Evolutionary conservation across 2,888 invertebrate genomes (phyloP), one percentile per base, ranked within the genome.

Genomic region (Gastrophysa polygoni): DNA sequence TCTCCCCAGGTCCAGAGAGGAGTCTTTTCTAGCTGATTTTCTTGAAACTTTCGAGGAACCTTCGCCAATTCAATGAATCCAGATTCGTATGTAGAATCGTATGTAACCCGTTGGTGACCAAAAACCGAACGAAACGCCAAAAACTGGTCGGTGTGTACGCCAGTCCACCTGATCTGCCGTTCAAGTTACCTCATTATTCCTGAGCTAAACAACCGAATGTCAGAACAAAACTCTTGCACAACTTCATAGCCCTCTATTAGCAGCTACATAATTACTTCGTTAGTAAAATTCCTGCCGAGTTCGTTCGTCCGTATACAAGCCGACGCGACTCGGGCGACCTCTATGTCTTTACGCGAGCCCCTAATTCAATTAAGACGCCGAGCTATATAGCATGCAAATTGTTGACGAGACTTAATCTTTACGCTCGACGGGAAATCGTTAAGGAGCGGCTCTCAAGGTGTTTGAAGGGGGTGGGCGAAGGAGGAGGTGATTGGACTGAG

Each of bases 101-200:
- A 7, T 7, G 24, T 5, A 5, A 24, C 3, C 24, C 24, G 7
- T 5, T 24, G 3, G 7, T 24, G 3, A 5, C 4, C 24, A 24
- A n/a, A 14, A 3, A 14, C 14, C 3, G 14, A 14, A n/a, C n/a
- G n/a, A 11, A 38, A 11, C 38, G n/a, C 38, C 11, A 38, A 38
- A 38, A 38, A 38, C 4, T 14, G 14, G 38, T n/a, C 38, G 38
- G 70, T 69, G 60, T 73, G 74, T 76, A 77, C 77, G 75, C 77
- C 75, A 77, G 74, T 74, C 10, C 38, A 74, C 61, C 95, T 95
- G 83, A 89, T 93, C 68, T 63, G 90, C 94, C 81, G 93, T 24
- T 89, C 90, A 66, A 88, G 89, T 68, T 93, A 93, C 80, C 86
- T 90, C 63, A 87, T 88, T 83, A 88, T 88, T 68, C 89, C 89